Base-by-base conservation (phyloP, 2,888 invertebrate genomes). In the Calliscelio sp. region DNA sequence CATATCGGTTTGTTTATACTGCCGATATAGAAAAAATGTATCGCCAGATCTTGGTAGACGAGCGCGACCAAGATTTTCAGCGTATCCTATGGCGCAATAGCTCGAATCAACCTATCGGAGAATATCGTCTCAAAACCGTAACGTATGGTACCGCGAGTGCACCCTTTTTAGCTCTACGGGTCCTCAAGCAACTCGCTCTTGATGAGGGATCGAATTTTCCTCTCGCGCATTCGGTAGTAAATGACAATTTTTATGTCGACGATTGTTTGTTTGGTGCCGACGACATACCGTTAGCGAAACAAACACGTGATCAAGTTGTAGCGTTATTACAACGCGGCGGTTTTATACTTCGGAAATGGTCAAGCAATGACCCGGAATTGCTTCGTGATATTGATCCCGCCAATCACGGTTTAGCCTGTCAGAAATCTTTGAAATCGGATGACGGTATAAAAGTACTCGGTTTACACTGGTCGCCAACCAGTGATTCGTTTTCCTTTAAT, bases 321-420 rank as follows among this genome's bases (percentile, higher is more conserved):
- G 32, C 16, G 10, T 1, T 55, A n/a, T 28, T 55, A 0, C 28
- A 20, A 3, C 0, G 28, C 3, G 49, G 46, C 3, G 46, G 46
- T 1, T 46, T 65, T 16, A 14, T 6, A 10, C n/a, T 66, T 1
- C 35, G 35, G 1, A 35, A 35, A 35, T 35, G 35, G 35, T 8
- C 35, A 3, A 35, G 35, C 14, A 66, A 66, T 18, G 20, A 14
- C 2, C 3, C 20, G 0, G 28, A 14, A 20, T n/a, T 66, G n/a
- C 22, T 66, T 2, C 6, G 3, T 4, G 66, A 66, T 14, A 28
- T 66, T 6, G 66, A 66, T n/a, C 28, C 32, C 0, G 14, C 1
- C 0, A 51, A 66, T 24, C 66, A 66, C n/a, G 66, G 66, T 6
- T 16, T 66, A 2, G 66, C 63, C 10, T 25, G 24, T 14, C 16